phyloP scores from a whole-genome alignment of 2,113 vertebrate species.

The Notarius quadriscutis region DNA sequence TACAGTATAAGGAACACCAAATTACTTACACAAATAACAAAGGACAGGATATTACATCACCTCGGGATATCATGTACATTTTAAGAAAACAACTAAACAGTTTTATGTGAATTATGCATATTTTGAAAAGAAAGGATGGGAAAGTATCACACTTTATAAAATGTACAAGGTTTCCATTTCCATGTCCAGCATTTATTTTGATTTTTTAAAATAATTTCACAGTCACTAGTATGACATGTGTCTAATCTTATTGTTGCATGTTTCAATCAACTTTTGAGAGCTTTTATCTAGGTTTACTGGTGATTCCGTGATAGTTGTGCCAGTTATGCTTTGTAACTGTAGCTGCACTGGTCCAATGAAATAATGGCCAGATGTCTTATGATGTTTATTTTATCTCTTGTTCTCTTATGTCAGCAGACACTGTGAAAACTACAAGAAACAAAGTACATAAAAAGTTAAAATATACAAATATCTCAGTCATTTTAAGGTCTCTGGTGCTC shows the following conservation, averaged over 20 bases:
- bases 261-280: background rate
- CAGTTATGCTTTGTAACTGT: too few relatives aligned
- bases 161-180: background rate
- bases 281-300: too few relatives aligned
- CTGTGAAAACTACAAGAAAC: too few relatives aligned
- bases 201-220: background rate
- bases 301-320: too few relatives aligned
- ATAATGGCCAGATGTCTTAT: too few relatives aligned
- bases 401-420: too few relatives aligned
- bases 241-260: background rate
- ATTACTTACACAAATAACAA: background rate
- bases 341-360: too few relatives aligned
- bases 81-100: background rate
- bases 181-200: background rate
- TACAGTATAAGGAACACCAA: background rate
- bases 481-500: too few relatives aligned
- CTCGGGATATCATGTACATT: background rate
- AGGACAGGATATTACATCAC: background rate
- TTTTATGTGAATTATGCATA: too few relatives aligned
- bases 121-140: background rate
- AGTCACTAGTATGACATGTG: background rate
- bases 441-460: too few relatives aligned
- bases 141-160: background rate
- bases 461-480: too few relatives aligned
- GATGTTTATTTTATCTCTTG: too few relatives aligned